Base-by-base conservation (phyloP, 53 echinoderm and acorn worm species). In the Stichopus horrens region DNA sequence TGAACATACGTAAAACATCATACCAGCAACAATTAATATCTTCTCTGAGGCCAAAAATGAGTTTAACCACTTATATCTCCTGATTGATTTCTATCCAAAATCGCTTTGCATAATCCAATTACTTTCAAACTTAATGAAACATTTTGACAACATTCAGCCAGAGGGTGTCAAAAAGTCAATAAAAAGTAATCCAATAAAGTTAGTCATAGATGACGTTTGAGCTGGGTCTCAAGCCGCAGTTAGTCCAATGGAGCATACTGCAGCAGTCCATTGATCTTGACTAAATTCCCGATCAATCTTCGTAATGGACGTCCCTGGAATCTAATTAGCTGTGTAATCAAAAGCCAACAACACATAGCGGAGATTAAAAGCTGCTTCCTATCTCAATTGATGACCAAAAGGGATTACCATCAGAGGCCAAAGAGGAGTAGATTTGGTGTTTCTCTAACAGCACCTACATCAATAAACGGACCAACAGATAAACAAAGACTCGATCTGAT, bases 291-390 rank as follows among this genome's bases (percentile, higher is more conserved):
- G 6, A 71, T 71, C 71, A 71, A 71, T 71, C 71, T 71, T 18
- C 71, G n/a, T 71, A 71, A 56, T 56, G 55, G 20, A 16, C 80
- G 56, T 80, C 81, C 57, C 81, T 2, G 57, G 23, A 56, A 81
- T 81, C 57, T 81, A 81, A 81, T 81, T 55, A 81, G 58, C 58
- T 57, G 57, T 81, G 81, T 81, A 81, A 81, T 81, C 81, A 81
- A 58, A 10, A 57, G 18, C 56, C 81, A 57, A 57, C 19, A 81
- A 81, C 55, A 58, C 81, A 81, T 21, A 81, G 56, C 14, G 57
- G 55, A 81, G 81, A 81, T 81, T 81, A 81, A 56, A 57, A 79
- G 55, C 52, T 63, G 54, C 57, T 81, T 56, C 81, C 52, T 81
- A 81, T 81, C 81, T 81, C 81, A 81, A 81, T 56, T 52, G 13